A percentile compares a stretch with the other conserved stretches of the same genome.
phyloP scores from a whole-genome alignment of 2,888 invertebrate species.

The Acanthosoma haemorrhoidale region DNA sequence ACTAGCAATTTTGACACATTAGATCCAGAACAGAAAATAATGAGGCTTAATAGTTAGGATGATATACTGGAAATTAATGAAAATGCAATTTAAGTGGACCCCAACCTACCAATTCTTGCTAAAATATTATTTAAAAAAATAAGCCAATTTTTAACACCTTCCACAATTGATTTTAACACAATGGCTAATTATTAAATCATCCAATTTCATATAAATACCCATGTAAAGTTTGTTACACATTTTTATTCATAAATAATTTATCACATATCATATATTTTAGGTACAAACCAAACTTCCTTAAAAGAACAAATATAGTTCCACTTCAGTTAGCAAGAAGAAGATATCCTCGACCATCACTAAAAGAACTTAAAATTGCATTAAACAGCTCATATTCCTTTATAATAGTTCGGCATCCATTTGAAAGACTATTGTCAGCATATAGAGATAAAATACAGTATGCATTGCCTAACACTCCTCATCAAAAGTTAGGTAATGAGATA shows the following conservation, averaged over 20 bases:
- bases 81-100: background rate
- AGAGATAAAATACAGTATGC: constrained; percentile 80
- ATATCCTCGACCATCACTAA: constrained; percentile 69
- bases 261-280: constrained; percentile 45
- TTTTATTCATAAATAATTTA: too few species aligned
- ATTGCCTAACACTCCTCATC: constrained; percentile 74
- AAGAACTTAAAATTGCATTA: constrained; percentile 66
- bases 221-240: too few species aligned
- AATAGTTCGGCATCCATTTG: constrained; percentile 76
- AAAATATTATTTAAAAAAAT: too few species aligned
- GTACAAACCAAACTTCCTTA: constrained; percentile 69
- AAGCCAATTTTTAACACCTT: too few species aligned
- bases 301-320: constrained; percentile 71
- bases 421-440: constrained; percentile 73
- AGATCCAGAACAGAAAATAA: too few species aligned
- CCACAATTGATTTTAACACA: too few species aligned
- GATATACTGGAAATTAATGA: too few species aligned
- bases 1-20: too few species aligned
- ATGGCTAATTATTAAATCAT: too few species aligned
- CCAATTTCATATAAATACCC: too few species aligned
- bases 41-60: too few species aligned
- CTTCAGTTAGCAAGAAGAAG: constrained; percentile 70
- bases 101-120: background rate
- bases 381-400: constrained; percentile 72
- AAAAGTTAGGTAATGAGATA: constrained; percentile 71